Evolutionary conservation across 2,113 vertebrate species (phyloP).

Genomic region (Eurystomus gularis): DNA sequence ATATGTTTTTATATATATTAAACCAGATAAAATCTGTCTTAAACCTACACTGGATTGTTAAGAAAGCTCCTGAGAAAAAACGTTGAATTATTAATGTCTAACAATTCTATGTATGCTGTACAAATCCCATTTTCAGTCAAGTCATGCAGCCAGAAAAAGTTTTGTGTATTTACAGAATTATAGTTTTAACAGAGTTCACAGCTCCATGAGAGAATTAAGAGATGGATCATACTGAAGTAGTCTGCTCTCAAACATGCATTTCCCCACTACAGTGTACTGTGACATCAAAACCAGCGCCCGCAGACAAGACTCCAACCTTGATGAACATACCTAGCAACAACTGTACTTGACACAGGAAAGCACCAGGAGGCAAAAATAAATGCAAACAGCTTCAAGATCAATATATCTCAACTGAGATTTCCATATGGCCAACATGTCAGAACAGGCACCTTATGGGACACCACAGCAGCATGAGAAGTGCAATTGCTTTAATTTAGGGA

Average conservation of each 20-base stretch:
- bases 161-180: not conserved
- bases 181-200: not conserved
- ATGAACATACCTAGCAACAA: not conserved
- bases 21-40: not conserved
- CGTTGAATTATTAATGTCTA: not conserved
- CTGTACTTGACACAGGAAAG: not conserved
- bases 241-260: not conserved
- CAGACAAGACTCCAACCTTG: not conserved
- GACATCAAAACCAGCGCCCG: not conserved
- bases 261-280: fast-evolving
- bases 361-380: not conserved
- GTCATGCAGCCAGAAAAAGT: not conserved
- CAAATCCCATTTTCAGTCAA: not conserved
- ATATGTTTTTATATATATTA: not conserved
- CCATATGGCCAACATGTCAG: not conserved
- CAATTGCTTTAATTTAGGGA: not conserved
- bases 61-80: not conserved
- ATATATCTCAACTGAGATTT: not conserved
- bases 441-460: not conserved
- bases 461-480: fast-evolving
- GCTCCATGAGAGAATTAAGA: not conserved
- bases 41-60: not conserved
- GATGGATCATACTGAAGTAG: not conserved
- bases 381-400: not conserved
- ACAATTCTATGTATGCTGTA: not conserved